Base-by-base conservation (phyloP, 2,888 invertebrate genomes). In the Bruchidius siliquastri region DNA sequence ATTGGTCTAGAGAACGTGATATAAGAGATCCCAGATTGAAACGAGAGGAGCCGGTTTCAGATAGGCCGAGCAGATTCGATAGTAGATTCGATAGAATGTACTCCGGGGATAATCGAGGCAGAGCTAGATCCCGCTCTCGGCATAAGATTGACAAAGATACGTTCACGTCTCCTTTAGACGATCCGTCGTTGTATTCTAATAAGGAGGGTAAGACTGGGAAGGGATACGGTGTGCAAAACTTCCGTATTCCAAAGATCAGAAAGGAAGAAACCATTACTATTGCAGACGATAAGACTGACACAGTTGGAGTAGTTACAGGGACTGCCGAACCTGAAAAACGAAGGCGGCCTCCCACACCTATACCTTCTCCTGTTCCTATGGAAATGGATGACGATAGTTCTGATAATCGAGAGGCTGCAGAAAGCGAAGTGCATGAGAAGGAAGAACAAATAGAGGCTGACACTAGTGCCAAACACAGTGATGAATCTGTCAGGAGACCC, bases 181-280 rank as follows among this genome's bases (percentile, higher is more conserved):
- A 88, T 75, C 49, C 49, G 13, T 87, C 87, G 77, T 81, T 89
- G 4, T 89, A 89, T 77, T 84, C 86, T 0, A 83, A 82, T 0
- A 84, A 86, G 21, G 86, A 87, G 21, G 82, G 84, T 0, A 86
- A 85, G 76, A 86, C 86, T 13, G 87, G 87, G 2, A 86, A 87
- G 76, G 88, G 87, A 0, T 87, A 88, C 77, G 87, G 88, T 4
- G 78, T 89, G 20, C 88, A 89, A 74, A 87, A 86, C 22, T 90
- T 89, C 75, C 88, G 88, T 79, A 90, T 90, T 74, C 90, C 90
- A 0, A 90, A 89, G 80, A 77, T 77, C 67, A 77, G 76, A 30
- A 76, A 74, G 21, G 76, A 76, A 4, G 75, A 72, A 21, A 77
- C 75, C 26, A 74, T 73, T 71, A 32, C 72, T 26, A 72, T 69